phyloP scores from a whole-genome alignment of 1,140 invertebrate genomes.

The Scaptomyza graminum region DNA sequence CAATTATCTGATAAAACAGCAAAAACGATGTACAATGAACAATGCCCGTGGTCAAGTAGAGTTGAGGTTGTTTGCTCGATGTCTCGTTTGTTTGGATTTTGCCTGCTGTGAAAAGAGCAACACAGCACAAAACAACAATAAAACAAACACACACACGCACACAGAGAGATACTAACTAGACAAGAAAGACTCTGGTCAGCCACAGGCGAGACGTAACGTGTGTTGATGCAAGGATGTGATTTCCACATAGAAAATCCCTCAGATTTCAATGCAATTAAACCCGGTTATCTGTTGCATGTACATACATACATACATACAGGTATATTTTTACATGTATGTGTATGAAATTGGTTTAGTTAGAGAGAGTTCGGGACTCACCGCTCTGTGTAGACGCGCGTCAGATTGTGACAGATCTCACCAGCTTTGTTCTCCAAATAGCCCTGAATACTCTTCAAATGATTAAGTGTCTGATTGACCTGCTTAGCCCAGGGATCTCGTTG shows the following conservation, averaged over 20 bases:
- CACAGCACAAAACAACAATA: slow-evolving; percentile 46
- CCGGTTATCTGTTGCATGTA: slow-evolving; percentile 6
- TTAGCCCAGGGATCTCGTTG: slow-evolving; percentile 87
- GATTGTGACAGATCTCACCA: slow-evolving; percentile 87
- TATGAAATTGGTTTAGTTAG: slow-evolving; percentile 64
- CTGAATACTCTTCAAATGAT: slow-evolving; percentile 89
- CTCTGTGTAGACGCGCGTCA: slow-evolving; percentile 75
- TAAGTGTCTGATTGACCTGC: slow-evolving; percentile 88
- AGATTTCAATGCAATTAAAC: slow-evolving; percentile 47
- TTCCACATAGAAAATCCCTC: slow-evolving; percentile 23
- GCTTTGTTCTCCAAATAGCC: slow-evolving; percentile 90
- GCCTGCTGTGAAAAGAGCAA: slow-evolving; percentile 48
- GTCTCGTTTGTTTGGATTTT: slow-evolving; percentile 34
- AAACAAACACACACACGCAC: slow-evolving; percentile 34
- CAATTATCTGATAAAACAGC: slow-evolving; percentile 77
- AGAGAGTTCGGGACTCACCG: slow-evolving; percentile 50
- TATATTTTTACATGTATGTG: neutral
- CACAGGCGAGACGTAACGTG: slow-evolving; percentile 17
- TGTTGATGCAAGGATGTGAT: slow-evolving; percentile 6
- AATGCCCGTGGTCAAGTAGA: slow-evolving; percentile 1
- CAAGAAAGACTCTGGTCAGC: slow-evolving; percentile 12
- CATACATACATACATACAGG: no score
- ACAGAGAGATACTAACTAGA: slow-evolving; percentile 1
- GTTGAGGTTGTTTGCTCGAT: slow-evolving; percentile 30
- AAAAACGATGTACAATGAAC: slow-evolving; percentile 45